Evolutionary conservation across 2,797 vertebrate genomes (phyloP).

Genomic region (Coregonus sp.): DNA sequence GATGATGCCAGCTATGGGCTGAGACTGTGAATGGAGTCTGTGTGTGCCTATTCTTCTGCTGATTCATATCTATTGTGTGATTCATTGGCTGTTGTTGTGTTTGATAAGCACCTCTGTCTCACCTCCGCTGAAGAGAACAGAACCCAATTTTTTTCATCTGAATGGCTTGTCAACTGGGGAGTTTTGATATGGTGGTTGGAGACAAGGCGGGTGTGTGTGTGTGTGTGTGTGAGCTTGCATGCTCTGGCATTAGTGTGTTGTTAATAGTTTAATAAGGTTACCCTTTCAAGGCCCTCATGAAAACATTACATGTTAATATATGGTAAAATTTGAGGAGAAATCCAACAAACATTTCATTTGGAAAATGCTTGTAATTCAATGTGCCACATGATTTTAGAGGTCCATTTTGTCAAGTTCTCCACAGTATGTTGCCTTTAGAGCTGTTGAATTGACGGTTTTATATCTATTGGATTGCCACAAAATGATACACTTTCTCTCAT

Average conservation of each 20-base stretch:
- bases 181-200: neutral
- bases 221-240: constrained; percentile 13
- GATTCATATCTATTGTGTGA: neutral
- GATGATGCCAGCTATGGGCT: neutral
- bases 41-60: neutral
- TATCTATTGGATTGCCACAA: neutral
- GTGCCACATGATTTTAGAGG: constrained; percentile 2
- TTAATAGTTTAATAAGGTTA: constrained; percentile 11
- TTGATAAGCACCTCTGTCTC: constrained; percentile 5
- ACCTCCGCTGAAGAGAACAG: neutral
- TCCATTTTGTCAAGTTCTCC: neutral
- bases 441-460: neutral
- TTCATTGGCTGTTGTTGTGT: neutral
- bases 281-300: constrained; percentile 6
- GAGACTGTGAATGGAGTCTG: neutral
- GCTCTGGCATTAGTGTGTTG: constrained; percentile 5
- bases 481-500: neutral
- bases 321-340: constrained; percentile 6
- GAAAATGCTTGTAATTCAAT: constrained; percentile 10
- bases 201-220: constrained; percentile 5
- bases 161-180: neutral
- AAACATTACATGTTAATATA: constrained; percentile 5
- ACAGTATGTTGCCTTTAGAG: neutral
- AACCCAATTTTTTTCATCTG: neutral
- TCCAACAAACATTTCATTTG: neutral